Evolutionary conservation across 2,113 vertebrate genomes (phyloP), one percentile per base, ranked within the genome.

Genomic region (Lagopus leucura): DNA sequence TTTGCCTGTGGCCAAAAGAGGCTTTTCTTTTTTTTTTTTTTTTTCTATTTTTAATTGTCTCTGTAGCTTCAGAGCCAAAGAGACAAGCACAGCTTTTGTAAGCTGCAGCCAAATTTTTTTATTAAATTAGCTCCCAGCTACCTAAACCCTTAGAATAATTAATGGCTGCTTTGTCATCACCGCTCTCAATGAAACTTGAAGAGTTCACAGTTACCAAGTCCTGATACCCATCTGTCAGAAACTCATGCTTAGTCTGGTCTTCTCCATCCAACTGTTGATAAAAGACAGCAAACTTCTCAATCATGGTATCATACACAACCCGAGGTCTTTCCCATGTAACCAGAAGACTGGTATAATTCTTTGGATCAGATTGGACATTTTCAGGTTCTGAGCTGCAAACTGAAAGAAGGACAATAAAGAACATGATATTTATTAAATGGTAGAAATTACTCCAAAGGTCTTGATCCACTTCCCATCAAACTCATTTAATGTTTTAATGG

Each of bases 341-440:
- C 32, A 99, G 98, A 76, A 99, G 98, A 92, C 99, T 99, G 81
- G 98, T 99, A 52, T 98, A 98, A 95, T 99, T 99, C 95, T 99
- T 97, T 48, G 98, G 98, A 66, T 97, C 96, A 12, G 98, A 98
- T 27, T 99, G 98, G 71, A 99, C 97, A 91, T 98, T 98, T 97
- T 99, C 99, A 38, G 99, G 99, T 97, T 99, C 99, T 25, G 99
- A 99, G 88, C 99, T 99, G 97, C 99, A 99, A 96, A 99, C 99
- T 99, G 96, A 34, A 88, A 92, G 78, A 47, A 70, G 85, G 38
- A 83, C 83, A 78, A 82, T 32, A 70, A 91, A 47, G 19, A 87
- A 87, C 15, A 36, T 34, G 14, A 17, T 22, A 52, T 82, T 64
- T 42, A 87, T 91, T 81, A 58, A 86, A 93, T 69, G 10, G 18